These are phyloP conservation scores for Diogma glabrata DNA, from an alignment of 2,888 invertebrate species.

Conservation along the genomic window DNA sequence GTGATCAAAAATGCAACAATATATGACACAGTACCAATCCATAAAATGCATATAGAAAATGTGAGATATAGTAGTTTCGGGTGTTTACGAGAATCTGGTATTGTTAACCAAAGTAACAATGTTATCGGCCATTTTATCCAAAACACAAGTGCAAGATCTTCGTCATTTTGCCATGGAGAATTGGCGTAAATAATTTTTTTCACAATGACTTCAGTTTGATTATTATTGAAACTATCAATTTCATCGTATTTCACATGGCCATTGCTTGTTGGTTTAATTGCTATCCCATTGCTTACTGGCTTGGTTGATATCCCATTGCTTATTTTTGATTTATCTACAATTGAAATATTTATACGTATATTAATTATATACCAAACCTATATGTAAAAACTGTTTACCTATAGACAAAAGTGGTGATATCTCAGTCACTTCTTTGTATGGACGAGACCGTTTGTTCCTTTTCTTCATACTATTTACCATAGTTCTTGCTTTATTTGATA, in stretches of 20 bases:
- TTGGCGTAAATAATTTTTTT: no score
- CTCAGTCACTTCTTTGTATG: slow-evolving; percentile 33
- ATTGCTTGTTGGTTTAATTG: no score
- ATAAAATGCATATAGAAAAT: slow-evolving; percentile 67
- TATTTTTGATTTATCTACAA: no score
- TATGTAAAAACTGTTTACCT: slow-evolving; percentile 5
- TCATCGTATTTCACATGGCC: no score
- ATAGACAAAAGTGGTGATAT: slow-evolving; percentile 32
- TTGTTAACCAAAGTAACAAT: slow-evolving; percentile 54
- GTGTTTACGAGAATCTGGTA: slow-evolving; percentile 62
- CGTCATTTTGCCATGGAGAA: no score
- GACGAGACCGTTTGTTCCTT: slow-evolving; percentile 47
- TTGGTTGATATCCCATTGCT: no score
- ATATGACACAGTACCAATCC: slow-evolving; percentile 73
- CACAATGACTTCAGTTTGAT: no score
- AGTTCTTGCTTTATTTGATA: slow-evolving; percentile 41
- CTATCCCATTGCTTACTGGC: no score
- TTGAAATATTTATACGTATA: neutral
- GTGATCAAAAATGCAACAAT: slow-evolving; percentile 80
- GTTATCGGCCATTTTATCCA: slow-evolving; percentile 67
- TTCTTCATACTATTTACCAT: slow-evolving; percentile 15
- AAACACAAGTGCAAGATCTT: no score
- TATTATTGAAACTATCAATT: neutral
- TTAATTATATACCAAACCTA: no score
- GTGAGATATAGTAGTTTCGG: slow-evolving; percentile 52